phyloP scores from a whole-genome alignment of 2,797 vertebrate genomes.

The Oryzias dopingdopingensis region DNA sequence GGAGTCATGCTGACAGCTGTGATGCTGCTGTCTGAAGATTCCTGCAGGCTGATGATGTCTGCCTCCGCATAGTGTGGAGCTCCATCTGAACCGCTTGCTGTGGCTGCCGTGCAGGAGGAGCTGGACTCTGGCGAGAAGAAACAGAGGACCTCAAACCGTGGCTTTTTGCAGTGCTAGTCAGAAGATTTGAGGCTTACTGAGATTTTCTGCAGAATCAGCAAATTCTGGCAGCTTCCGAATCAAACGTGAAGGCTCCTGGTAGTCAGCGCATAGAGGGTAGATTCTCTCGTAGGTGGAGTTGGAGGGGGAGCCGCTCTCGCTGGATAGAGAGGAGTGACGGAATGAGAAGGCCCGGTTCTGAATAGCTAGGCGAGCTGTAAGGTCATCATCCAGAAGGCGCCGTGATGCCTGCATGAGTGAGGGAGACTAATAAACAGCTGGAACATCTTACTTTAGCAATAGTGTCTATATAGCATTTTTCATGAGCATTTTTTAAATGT shows the following conservation, averaged over 20 bases:
- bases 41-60: conserved; percentile 92
- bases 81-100: conserved; percentile 70
- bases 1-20: conserved; percentile 87
- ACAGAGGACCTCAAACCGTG: not conserved
- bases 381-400: conserved; percentile 91
- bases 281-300: conserved; percentile 95
- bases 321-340: conserved; percentile 85
- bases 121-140: conserved; percentile 37
- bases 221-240: conserved; percentile 92
- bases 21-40: conserved; percentile 83
- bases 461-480: too few species aligned
- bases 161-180: not conserved
- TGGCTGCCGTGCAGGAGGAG: conserved; percentile 63
- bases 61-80: conserved; percentile 96
- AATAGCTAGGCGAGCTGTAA: conserved; percentile 88
- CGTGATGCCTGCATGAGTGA: conserved; percentile 83
- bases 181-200: conserved; percentile 67
- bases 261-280: conserved; percentile 91
- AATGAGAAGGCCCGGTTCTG: conserved; percentile 90
- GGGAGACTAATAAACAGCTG: not conserved
- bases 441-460: not conserved
- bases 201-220: conserved; percentile 80
- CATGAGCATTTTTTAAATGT: too few species aligned
- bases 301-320: conserved; percentile 84
- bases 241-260: conserved; percentile 92